These are phyloP conservation scores for Julus scandinavius DNA, from an alignment of 2,888 invertebrate genomes.

Conservation along the genomic window DNA sequence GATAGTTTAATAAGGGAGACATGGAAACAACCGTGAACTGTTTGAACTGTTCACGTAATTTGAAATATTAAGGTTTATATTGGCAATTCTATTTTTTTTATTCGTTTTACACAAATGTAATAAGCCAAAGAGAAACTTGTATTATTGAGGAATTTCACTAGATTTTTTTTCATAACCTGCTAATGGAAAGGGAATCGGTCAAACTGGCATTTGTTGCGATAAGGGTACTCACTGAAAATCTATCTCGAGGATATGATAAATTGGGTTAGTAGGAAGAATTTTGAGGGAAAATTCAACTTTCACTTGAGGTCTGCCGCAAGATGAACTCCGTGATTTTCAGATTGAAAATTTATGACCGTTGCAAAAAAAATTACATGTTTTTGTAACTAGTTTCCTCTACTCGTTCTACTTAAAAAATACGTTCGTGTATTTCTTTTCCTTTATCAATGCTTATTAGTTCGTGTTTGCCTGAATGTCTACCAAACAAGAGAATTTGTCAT, in stretches of 20 bases:
- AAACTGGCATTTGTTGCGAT: not conserved
- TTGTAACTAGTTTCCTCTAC: not conserved
- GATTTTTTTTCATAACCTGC: not conserved
- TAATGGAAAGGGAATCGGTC: not conserved
- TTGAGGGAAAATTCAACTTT: conserved; percentile 24
- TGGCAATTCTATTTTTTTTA: too few relatives aligned
- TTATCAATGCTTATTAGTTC: not conserved
- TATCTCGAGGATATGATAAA: conserved; percentile 10
- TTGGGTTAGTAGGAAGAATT: conserved; percentile 22
- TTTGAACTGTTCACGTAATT: too few relatives aligned
- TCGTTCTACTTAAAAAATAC: not conserved
- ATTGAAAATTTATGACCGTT: conserved; percentile 13
- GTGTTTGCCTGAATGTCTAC: not conserved
- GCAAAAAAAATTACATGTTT: not conserved
- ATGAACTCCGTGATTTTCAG: conserved; percentile 22
- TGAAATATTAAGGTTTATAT: too few relatives aligned
- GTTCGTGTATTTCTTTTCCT: not conserved
- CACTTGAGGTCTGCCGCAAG: conserved; percentile 23
- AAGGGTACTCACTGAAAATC: not conserved
- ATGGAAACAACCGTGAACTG: too few relatives aligned
- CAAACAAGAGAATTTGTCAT: not conserved
- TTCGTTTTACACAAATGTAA: not conserved
- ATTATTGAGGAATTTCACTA: not conserved
- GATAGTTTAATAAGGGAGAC: too few relatives aligned
- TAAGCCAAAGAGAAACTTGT: not conserved